phyloP scores from a whole-genome alignment of 2,113 vertebrate genomes.

The Rallus limicola region DNA sequence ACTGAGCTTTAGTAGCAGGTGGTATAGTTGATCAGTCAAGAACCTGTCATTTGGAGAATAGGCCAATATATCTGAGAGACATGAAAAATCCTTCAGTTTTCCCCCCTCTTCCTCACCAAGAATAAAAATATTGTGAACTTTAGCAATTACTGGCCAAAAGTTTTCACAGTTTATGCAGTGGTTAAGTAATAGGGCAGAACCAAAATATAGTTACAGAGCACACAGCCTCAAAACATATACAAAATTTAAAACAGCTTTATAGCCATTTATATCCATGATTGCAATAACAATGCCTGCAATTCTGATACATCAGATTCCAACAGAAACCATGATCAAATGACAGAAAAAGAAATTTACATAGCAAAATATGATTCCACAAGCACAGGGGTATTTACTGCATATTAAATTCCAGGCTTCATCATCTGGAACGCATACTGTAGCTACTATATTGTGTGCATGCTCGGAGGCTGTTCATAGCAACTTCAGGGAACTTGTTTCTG shows the following conservation, averaged over 20 bases:
- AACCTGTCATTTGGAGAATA: constrained; percentile 84
- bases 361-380: neutral
- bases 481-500: neutral
- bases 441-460: neutral
- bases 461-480: neutral
- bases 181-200: neutral
- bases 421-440: neutral
- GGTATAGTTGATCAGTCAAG: constrained; percentile 84
- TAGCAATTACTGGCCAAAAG: constrained; percentile 60
- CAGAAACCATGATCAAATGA: neutral
- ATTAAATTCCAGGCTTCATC: neutral
- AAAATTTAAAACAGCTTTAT: neutral
- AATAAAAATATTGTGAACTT: constrained; percentile 72
- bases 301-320: neutral
- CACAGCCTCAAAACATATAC: neutral
- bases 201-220: neutral
- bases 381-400: neutral
- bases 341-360: neutral
- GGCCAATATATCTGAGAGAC: constrained; percentile 82
- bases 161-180: constrained; percentile 27
- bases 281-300: neutral
- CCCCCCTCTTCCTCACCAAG: constrained; percentile 35
- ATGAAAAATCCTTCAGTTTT: constrained; percentile 74
- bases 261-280: neutral
- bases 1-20: constrained; percentile 85